Evolutionary conservation across 1,140 invertebrate species (phyloP).

Genomic region (Wiebesia pumilae): DNA sequence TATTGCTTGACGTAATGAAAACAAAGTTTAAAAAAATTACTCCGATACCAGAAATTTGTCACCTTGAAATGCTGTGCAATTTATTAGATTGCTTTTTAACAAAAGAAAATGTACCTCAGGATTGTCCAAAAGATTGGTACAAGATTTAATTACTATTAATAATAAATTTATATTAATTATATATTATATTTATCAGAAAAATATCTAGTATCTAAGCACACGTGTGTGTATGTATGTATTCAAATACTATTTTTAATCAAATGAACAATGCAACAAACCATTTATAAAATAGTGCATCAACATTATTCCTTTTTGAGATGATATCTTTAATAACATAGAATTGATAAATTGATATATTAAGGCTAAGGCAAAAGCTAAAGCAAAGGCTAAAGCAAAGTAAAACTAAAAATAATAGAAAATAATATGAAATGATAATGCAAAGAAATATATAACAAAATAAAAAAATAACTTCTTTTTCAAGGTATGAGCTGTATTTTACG

Average conservation of each 20-base stretch:
- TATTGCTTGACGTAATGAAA: conserved; percentile 85
- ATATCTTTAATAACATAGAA: too few species aligned
- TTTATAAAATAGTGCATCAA: too few species aligned
- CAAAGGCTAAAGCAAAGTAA: too few species aligned
- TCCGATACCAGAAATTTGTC: conserved; percentile 92
- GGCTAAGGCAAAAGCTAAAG: too few species aligned
- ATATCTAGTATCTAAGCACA: too few species aligned
- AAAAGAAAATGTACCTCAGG: conserved; percentile 85
- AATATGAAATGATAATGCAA: neutral
- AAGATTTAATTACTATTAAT: neutral
- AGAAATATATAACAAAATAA: neutral
- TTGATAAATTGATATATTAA: too few species aligned
- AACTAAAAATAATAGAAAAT: conserved; percentile 12
- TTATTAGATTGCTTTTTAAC: conserved; percentile 91
- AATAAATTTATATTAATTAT: neutral
- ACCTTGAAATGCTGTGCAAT: conserved; percentile 93
- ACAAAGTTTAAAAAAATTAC: conserved; percentile 92
- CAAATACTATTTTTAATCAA: too few species aligned
- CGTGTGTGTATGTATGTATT: too few species aligned
- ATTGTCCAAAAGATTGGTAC: conserved; percentile 92
- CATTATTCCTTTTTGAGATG: too few species aligned
- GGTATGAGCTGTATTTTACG: conserved; percentile 95
- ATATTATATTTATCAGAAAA: neutral
- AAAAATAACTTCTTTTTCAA: conserved; percentile 47
- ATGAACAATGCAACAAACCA: too few species aligned